Conservation (phyloP, 2,888 invertebrate species). For the Caenorhabditis uteleia region DNA sequence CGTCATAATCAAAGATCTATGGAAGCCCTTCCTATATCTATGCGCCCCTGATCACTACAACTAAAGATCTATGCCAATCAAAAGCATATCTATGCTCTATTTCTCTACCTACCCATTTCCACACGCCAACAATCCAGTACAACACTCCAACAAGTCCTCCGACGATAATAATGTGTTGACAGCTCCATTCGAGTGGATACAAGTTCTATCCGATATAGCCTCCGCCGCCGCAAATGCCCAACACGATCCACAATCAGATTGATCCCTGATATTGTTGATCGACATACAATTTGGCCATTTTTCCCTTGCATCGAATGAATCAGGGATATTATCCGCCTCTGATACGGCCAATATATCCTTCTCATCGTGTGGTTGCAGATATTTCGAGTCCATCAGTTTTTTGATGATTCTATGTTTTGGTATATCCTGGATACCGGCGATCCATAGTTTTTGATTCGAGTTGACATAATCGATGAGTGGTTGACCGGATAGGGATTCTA, state of each 20-base stretch:
- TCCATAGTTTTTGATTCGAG: conserved; percentile 41
- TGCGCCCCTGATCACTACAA: no score
- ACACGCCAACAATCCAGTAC: conserved; percentile 66
- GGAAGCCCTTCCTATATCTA: no score
- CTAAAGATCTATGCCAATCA: no score
- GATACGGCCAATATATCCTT: conserved; percentile 22
- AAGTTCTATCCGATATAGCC: conserved; percentile 72
- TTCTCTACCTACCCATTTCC: conserved; percentile 71
- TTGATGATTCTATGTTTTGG: conserved; percentile 27
- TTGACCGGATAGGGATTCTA: conserved; percentile 26
- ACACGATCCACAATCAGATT: conserved; percentile 77
- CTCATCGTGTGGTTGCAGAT: conserved; percentile 23
- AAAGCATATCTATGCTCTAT: not conserved
- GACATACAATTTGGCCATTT: conserved; percentile 38
- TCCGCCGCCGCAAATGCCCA: conserved; percentile 76
- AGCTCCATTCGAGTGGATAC: conserved; percentile 70
- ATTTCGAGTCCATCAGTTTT: conserved; percentile 40
- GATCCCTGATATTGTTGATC: conserved; percentile 39
- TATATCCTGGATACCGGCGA: conserved; percentile 28
- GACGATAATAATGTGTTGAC: conserved; percentile 68
- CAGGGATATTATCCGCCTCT: conserved; percentile 26
- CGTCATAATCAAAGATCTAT: no score
- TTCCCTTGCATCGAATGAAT: conserved; percentile 36
- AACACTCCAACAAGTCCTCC: conserved; percentile 71
- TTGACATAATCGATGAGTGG: conserved; percentile 45